Percentiles rank a stretch among this genome's conserved stretches.
Conservation (phyloP, 1,140 invertebrate species). For the Psilanteris sp. region DNA sequence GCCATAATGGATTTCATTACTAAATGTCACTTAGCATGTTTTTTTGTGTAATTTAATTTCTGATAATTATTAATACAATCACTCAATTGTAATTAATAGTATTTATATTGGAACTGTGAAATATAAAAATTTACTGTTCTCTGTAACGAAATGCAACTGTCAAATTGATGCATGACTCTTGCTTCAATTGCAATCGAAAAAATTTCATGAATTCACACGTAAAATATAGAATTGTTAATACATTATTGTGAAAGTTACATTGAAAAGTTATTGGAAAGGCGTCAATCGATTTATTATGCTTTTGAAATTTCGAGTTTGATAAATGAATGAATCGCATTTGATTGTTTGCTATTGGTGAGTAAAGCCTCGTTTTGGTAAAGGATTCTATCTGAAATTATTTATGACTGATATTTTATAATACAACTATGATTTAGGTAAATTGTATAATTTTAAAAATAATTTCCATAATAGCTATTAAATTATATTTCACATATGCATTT, state of each 20-base stretch:
- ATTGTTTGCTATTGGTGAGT: not conserved
- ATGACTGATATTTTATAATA: not conserved
- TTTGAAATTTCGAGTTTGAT: conserved; percentile 9
- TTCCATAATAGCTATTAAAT: too few species aligned
- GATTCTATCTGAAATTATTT: too few species aligned
- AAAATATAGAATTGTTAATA: not conserved
- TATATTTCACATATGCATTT: too few species aligned
- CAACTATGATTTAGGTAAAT: too few species aligned
- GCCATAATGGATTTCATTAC: too few species aligned
- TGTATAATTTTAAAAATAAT: too few species aligned
- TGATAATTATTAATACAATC: not conserved
- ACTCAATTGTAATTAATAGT: conserved; percentile 7
- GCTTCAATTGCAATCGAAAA: not conserved
- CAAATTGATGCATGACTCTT: conserved; percentile 8
- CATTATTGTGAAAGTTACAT: not conserved
- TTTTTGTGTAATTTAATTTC: too few species aligned
- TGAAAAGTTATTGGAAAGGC: conserved; percentile 8
- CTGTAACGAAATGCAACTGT: conserved; percentile 10
- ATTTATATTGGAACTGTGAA: conserved; percentile 1
- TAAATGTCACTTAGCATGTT: too few species aligned
- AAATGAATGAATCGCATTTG: conserved; percentile 10
- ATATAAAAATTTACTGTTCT: too few species aligned
- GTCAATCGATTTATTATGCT: conserved; percentile 15
- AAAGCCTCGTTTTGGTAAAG: too few species aligned
- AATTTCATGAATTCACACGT: conserved; percentile 1